Base-by-base conservation (phyloP, 2,797 vertebrate genomes). In the Trachurus trachurus region DNA sequence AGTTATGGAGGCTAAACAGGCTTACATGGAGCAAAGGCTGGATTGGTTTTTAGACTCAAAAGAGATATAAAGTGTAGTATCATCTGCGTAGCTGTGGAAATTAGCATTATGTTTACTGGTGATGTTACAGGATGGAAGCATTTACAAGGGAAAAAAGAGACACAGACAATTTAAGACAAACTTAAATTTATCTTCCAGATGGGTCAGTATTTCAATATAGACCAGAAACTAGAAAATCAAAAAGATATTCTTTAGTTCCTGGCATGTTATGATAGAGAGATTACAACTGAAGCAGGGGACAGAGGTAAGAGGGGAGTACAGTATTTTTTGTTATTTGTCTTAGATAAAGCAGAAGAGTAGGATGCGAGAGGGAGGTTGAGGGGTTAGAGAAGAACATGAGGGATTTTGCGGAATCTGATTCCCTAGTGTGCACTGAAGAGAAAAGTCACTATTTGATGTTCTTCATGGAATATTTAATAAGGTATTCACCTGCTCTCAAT, bases 381-480 rank as follows among this genome's bases (percentile, higher is more conserved):
- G 40, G 70, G 45, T 77, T 67, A 59, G 52, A 71, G 37, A 62
- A 40, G 64, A 26, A 74, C 39, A 0, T 10, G 9, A 53, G 42
- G 50, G 50, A 70, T 54, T 76, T 19, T 53, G 22, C 67, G 56
- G 57, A 54, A 72, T 44, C 9, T n/a, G n/a, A 70, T 76, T 81
- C 67, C 68, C 78, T 73, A 17, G 7, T 73, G 59, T 57, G 26
- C 39, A 5, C 45, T 1, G 31, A 31, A 45, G 31, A 40, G 47
- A 58, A 61, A 26, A 69, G 17, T 56, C 59, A 47, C 34, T 67
- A 74, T 82, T 82, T 82, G 58, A 74, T 84, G 58, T 80, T 80
- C 47, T 72, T 66, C 19, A 66, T 62, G 26, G 49, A 81, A 82
- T 79, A 79, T 76, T 79, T 68, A 26, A 78, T 49, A n/a, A 76